These are phyloP conservation scores for Silurus lanzhouensis DNA, from an alignment of 2,797 vertebrate species.

Conservation along the genomic window DNA sequence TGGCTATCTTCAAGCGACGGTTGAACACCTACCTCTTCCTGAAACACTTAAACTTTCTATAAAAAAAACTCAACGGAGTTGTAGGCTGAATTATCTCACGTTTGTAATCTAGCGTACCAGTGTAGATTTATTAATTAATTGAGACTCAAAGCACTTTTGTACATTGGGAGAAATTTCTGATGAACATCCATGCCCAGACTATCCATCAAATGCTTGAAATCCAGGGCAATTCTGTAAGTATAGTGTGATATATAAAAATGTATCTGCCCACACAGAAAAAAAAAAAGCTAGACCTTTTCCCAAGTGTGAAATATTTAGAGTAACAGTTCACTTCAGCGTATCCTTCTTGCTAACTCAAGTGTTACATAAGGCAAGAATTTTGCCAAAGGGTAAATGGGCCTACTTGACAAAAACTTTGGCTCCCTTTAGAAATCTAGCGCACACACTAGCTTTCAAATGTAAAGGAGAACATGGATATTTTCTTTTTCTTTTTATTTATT, in stretches of 20 bases:
- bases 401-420: not conserved
- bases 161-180: no score
- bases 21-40: no score
- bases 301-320: not conserved
- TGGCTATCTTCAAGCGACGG: no score
- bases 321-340: not conserved
- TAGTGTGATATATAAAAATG: not conserved
- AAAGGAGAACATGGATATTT: not conserved
- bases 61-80: no score
- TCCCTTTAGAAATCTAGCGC: not conserved
- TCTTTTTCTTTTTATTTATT: no score
- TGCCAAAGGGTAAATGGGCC: no score
- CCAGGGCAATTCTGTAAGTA: not conserved
- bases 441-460: no score
- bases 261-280: not conserved
- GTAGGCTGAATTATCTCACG: no score
- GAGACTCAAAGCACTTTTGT: no score
- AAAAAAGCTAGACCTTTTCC: not conserved
- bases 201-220: not conserved
- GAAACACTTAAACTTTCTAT: no score
- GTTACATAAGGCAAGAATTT: not conserved
- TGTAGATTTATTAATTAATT: no score
- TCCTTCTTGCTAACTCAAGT: not conserved
- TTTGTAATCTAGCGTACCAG: no score
- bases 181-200: not conserved